These are phyloP conservation scores for Semnornis frantzii DNA, from an alignment of 2,113 vertebrate genomes.

Conservation along the genomic window DNA sequence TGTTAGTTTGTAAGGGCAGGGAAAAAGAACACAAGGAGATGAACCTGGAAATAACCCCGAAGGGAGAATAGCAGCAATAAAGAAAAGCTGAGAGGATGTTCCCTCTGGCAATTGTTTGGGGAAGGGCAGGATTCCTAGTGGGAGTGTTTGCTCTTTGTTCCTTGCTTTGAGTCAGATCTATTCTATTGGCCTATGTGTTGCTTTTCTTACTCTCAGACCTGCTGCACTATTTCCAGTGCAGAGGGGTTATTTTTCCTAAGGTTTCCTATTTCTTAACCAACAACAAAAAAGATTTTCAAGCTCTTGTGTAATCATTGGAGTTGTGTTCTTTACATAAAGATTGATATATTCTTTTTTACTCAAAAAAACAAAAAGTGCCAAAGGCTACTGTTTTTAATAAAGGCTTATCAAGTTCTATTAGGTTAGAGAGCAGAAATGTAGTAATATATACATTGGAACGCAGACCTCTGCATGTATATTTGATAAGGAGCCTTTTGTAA, in stretches of 20 bases:
- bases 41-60: conserved; percentile 66
- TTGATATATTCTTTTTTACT: conserved; percentile 87
- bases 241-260: conserved; percentile 79
- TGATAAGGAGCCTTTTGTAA: conserved; percentile 86
- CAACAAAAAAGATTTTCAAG: conserved; percentile 79
- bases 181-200: conserved; percentile 67
- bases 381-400: conserved; percentile 88
- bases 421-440: conserved; percentile 76
- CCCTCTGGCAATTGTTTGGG: conserved; percentile 70
- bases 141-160: conserved; percentile 68
- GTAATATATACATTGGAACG: conserved; percentile 76
- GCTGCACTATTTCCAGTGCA: conserved; percentile 81
- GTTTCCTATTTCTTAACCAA: conserved; percentile 81
- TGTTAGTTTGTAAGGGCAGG: conserved; percentile 60
- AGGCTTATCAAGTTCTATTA: conserved; percentile 78
- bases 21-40: conserved; percentile 50
- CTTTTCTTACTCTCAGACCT: conserved; percentile 74
- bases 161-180: conserved; percentile 65
- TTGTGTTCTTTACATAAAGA: conserved; percentile 83
- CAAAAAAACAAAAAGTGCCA: conserved; percentile 80
- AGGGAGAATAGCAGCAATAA: conserved; percentile 79
- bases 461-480: conserved; percentile 85
- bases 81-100: conserved; percentile 70
- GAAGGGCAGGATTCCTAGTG: conserved; percentile 65
- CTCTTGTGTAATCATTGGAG: conserved; percentile 82